Evolutionary conservation across 2,113 vertebrate species (phyloP).

Genomic region (Euleptes europaea): DNA sequence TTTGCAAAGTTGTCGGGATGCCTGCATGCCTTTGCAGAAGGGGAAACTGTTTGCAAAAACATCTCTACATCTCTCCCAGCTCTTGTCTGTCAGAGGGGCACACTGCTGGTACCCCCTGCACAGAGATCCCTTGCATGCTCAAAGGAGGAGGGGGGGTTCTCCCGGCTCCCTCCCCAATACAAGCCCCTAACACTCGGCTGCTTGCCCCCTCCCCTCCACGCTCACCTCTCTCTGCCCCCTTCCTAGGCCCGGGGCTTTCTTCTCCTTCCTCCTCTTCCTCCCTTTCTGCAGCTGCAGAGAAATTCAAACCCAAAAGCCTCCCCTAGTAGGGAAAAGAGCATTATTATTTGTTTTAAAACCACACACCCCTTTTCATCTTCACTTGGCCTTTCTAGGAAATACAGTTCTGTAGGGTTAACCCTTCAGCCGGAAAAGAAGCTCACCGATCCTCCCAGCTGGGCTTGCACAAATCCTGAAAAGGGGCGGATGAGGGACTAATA

Average conservation of each 20-base stretch:
- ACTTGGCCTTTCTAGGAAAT: background rate
- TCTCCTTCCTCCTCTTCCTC: background rate
- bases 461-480: background rate
- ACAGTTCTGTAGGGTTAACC: background rate
- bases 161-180: background rate
- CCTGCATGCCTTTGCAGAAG: background rate
- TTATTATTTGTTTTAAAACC: too few species aligned
- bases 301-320: background rate
- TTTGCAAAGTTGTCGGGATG: background rate
- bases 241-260: too few species aligned
- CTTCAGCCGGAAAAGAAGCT: background rate
- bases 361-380: background rate
- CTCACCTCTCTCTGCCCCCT: background rate
- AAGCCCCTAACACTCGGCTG: background rate
- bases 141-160: background rate
- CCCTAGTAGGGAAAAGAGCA: background rate
- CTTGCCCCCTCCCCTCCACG: background rate
- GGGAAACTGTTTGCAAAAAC: too few species aligned
- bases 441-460: too few species aligned
- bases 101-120: too few species aligned
- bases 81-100: too few species aligned
- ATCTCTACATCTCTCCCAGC: accelerated
- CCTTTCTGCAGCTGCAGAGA: background rate
- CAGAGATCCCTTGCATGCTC: background rate
- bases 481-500: too few species aligned